Conservation (phyloP, 2,113 vertebrate species). For the Zapus hudsonius region DNA sequence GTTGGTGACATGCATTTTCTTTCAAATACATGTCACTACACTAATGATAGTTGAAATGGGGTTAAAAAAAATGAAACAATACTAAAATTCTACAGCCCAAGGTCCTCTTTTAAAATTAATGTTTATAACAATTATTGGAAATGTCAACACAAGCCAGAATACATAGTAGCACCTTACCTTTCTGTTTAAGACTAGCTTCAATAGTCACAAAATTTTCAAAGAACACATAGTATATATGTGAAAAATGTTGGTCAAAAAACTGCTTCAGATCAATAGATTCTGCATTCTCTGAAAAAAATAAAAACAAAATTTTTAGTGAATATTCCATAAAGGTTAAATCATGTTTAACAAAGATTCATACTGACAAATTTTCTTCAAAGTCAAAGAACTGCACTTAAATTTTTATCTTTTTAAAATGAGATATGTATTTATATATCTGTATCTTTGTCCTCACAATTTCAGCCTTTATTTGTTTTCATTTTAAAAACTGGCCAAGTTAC, state of each 20-base stretch:
- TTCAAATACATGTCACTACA: neutral
- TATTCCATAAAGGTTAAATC: constrained; percentile 43
- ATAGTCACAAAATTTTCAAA: constrained; percentile 99
- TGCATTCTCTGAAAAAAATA: constrained; percentile 93
- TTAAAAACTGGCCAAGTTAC: neutral
- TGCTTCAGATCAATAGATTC: constrained; percentile 96
- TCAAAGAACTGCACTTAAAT: constrained; percentile 32
- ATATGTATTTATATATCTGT: constrained; percentile 37
- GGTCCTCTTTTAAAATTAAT: constrained; percentile 34
- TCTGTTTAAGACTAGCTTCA: constrained; percentile 97
- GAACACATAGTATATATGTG: constrained; percentile 99
- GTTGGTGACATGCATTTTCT: constrained; percentile 38
- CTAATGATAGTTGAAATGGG: neutral
- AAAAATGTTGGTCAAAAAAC: constrained; percentile 98
- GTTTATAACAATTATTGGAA: constrained; percentile 37
- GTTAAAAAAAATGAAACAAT: constrained; percentile 9
- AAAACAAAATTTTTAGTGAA: constrained; percentile 57
- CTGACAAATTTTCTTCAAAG: constrained; percentile 42
- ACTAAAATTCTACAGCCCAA: neutral
- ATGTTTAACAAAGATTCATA: constrained; percentile 24
- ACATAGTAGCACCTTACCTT: constrained; percentile 88
- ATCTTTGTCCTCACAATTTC: neutral
- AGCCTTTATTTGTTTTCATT: constrained; percentile 43
- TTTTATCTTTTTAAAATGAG: constrained; percentile 41
- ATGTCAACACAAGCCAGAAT: constrained; percentile 8